A percentile compares a stretch with the other conserved stretches of the same genome.
These are phyloP conservation scores for Paragorgia papillata DNA, from an alignment of 92 coral and sea anemone genomes.

Conservation along the genomic window DNA sequence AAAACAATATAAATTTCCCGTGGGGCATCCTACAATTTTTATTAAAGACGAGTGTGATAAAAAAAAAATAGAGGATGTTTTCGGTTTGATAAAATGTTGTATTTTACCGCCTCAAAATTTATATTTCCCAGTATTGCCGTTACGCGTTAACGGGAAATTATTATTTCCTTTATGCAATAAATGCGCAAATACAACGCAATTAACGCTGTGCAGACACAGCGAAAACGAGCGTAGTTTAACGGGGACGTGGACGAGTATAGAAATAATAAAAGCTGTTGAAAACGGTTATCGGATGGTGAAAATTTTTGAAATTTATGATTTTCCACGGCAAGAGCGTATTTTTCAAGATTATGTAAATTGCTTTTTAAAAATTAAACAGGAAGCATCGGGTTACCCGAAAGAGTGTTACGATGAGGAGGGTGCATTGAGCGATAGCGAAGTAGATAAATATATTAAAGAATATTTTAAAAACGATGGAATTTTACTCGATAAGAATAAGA, in stretches of 20 bases:
- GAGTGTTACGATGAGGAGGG: no score
- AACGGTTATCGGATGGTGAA: conserved; percentile 1
- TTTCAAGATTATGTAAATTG: no score
- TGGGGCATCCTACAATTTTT: neutral
- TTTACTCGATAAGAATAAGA: neutral
- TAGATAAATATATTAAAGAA: no score
- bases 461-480: no score
- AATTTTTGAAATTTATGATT: conserved; percentile 38
- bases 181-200: neutral
- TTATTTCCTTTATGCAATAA: conserved; percentile 18
- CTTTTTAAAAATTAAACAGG: no score
- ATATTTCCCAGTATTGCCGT: conserved; percentile 27
- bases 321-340: conserved; percentile 4
- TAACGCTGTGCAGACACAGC: neutral
- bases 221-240: conserved; percentile 5
- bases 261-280: conserved; percentile 11
- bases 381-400: no score
- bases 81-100: no score
- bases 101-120: no score
- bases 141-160: conserved; percentile 19
- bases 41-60: no score
- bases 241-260: conserved; percentile 11
- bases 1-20: neutral
- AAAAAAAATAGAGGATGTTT: no score
- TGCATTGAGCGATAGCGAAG: no score